Evolutionary conservation across 2,797 vertebrate genomes (phyloP), one percentile per base, ranked within the genome.

Genomic region (Helicolenus hilgendorfi): DNA sequence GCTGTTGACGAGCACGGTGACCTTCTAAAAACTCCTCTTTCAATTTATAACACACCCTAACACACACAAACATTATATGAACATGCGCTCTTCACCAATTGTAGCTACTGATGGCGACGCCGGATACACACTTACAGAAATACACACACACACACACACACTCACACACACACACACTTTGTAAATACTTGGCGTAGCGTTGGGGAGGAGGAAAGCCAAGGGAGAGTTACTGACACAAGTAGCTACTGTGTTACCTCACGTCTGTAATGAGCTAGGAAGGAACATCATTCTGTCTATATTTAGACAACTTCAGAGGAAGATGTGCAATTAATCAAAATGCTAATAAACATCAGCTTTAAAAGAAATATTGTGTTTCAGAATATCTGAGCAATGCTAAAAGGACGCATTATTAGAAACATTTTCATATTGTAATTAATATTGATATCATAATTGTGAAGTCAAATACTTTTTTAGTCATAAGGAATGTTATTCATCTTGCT

Each of bases 221-320:
- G 6, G 45, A 79, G 85, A 94, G 90, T 90, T 84, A 87, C 84
- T 92, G 80, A 93, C 89, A 91, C 87, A 89, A 85, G 91, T 74
- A 81, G 86, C 89, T 79, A 35, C 80, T 94, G 92, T 90, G 93
- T 96, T 91, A 97, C 93, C 92, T 96, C 93, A 96, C 41, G 90
- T 91, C 93, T 96, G 93, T 93, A 91, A 95, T 77, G 65, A 71
- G 87, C 79, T 75, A 56, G 74, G 64, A 86, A 81, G 84, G 79
- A 93, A 88, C 75, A 79, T 94, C 88, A 79, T 83, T 91, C 65
- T 81, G 71, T 87, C 81, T 96, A 95, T 89, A 90, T 93, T 95
- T 95, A 97, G 95, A 91, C 14, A 81, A 86, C 77, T 80, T 68
- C 36, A 65, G 36, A 64, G 69, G 71, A 90, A 33, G 8, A 60